Conservation (phyloP, 2,888 invertebrate species). For the Sarcophaga variegata region DNA sequence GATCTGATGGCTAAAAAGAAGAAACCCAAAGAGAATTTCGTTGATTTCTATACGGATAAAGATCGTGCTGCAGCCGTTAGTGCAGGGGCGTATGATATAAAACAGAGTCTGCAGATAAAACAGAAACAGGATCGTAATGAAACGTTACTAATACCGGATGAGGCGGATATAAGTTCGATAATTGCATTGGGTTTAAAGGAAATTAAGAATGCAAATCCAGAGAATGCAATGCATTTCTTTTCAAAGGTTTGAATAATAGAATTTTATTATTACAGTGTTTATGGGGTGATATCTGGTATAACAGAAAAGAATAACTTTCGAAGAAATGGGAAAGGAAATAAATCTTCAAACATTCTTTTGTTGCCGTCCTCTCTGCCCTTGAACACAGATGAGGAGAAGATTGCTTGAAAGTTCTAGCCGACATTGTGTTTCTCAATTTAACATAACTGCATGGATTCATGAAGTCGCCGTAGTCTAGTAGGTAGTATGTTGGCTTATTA, state of each 20-base stretch:
- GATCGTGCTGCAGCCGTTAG: constrained; percentile 95
- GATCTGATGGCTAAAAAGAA: constrained; percentile 76
- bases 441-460: no score
- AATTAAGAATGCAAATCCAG: constrained; percentile 88
- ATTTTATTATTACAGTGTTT: no score
- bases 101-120: constrained; percentile 91
- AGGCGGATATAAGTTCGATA: constrained; percentile 89
- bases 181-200: constrained; percentile 90
- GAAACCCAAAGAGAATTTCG: constrained; percentile 82
- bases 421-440: no score
- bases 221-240: constrained; percentile 88
- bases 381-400: no score
- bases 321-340: no score
- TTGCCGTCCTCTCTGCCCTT: no score
- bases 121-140: constrained; percentile 89
- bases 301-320: no score
- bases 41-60: constrained; percentile 94
- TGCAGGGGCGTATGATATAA: constrained; percentile 89
- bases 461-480: no score
- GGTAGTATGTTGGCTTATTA: no score
- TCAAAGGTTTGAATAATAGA: constrained; percentile 85
- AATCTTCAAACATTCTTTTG: no score
- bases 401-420: no score
- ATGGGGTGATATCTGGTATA: no score
- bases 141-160: constrained; percentile 88